These are phyloP conservation scores for Pseudomyrmex sp. DNA, from an alignment of 1,140 invertebrate genomes.

Conservation along the genomic window DNA sequence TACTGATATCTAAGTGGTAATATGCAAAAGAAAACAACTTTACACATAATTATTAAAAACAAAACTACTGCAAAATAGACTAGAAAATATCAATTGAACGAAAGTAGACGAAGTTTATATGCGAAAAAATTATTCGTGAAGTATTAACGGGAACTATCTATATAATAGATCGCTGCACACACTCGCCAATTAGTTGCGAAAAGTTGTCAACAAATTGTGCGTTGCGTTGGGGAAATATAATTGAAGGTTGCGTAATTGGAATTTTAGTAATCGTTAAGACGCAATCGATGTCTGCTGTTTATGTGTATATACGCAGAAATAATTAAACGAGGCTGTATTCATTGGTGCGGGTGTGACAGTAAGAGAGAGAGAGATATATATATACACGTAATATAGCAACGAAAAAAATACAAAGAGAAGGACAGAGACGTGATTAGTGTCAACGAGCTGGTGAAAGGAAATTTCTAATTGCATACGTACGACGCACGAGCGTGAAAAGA, in stretches of 20 bases:
- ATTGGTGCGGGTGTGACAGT: slow-evolving; percentile 48
- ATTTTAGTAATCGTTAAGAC: slow-evolving; percentile 64
- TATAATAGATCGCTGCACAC: background rate
- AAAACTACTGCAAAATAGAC: too few relatives aligned
- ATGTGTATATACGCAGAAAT: background rate
- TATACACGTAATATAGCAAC: too few relatives aligned
- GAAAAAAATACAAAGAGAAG: background rate
- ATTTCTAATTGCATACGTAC: slow-evolving; percentile 72
- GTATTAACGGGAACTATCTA: slow-evolving; percentile 3
- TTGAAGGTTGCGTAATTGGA: slow-evolving; percentile 70
- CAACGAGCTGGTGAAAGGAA: slow-evolving; percentile 73
- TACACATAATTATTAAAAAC: background rate
- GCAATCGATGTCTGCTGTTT: slow-evolving; percentile 33
- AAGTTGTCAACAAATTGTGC: slow-evolving; percentile 60
- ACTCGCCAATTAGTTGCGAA: slow-evolving; percentile 39
- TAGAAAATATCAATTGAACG: background rate
- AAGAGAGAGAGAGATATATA: background rate
- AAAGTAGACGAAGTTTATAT: background rate
- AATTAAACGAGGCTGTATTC: slow-evolving; percentile 50
- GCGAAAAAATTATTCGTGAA: background rate
- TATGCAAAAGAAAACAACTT: background rate
- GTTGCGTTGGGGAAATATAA: slow-evolving; percentile 58
- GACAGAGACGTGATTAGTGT: slow-evolving; percentile 67
- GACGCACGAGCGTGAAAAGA: slow-evolving; percentile 57
- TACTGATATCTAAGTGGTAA: slow-evolving; percentile 3